Base-by-base conservation (phyloP, 2,113 vertebrate genomes). In the Osmerus mordax region DNA sequence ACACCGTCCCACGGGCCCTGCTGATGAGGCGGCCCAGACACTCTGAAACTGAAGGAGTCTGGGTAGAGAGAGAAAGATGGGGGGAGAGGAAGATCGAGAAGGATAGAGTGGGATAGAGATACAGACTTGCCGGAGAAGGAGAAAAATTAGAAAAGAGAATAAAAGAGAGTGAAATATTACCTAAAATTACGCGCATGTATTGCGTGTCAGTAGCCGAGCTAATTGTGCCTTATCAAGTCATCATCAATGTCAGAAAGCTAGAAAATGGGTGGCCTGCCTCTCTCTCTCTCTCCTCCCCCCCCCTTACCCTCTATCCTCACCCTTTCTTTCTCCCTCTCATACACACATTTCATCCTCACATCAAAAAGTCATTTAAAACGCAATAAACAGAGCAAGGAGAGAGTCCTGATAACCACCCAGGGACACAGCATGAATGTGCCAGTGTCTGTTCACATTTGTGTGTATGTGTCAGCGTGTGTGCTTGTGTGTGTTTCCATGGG, bases 331-430 rank as follows among this genome's bases (percentile, higher is more conserved):
- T 62, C 21, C 1, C 25, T 6, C 81, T 91, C 28, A 58, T 77
- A 80, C 66, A 76, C 15, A 89, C 83, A 90, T 91, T 92, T 94
- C 88, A 93, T 93, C 91, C 93, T 77, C 65, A 92, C 92, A 93
- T 94, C 87, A 94, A 92, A 93, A 89, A 84, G 86, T 88, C 89
- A 92, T 23, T 92, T 88, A 87, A 91, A 93, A 93, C 68, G 69
- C 75, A 92, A 74, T 14, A 77, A 91, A 91, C 21, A 82, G 89
- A 88, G 28, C 25, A 29, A 14, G 41, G n/a, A 28, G 15, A 64
- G 53, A 23, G 1, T 53, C 23, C 15, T 21, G 53, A 51, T 13
- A 90, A 92, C 93, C 91, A 92, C 91, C 93, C 90, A 90, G 90
- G 88, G 87, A 89, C 91, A 81, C 3, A 18, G 14, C 16, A 72